Evolutionary conservation across 2,888 invertebrate species (phyloP).

Genomic region (Quadroppia sp.): DNA sequence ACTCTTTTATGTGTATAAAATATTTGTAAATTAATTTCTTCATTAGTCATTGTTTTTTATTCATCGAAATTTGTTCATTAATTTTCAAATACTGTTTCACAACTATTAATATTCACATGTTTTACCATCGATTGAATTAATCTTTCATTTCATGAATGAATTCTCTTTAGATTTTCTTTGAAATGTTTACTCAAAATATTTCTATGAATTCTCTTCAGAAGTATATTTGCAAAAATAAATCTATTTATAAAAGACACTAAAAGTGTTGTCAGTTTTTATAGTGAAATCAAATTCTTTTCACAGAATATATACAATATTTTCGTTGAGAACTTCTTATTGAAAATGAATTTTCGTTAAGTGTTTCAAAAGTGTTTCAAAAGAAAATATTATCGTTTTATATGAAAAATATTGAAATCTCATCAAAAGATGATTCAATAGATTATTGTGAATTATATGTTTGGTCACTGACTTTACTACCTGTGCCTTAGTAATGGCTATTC

Average conservation of each 20-base stretch:
- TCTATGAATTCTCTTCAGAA: background rate
- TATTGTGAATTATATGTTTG: background rate
- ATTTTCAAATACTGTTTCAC: background rate
- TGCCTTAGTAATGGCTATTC: background rate
- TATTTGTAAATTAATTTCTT: background rate
- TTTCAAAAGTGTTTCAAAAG: background rate
- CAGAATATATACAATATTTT: background rate
- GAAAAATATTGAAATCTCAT: background rate
- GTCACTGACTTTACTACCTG: background rate
- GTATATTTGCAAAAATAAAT: background rate
- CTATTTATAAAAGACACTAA: background rate
- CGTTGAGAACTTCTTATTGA: background rate
- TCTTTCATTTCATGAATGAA: too few species aligned
- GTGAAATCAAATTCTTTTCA: background rate
- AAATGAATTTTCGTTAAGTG: background rate
- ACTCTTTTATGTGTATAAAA: background rate
- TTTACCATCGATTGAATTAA: too few species aligned
- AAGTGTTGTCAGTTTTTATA: background rate
- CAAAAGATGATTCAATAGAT: too few species aligned
- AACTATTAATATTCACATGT: background rate
- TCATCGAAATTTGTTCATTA: too few species aligned
- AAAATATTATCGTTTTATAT: background rate
- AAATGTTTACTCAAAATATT: conserved; percentile 4
- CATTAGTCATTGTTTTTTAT: background rate
- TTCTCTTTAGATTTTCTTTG: background rate